Percentiles rank a stretch among this genome's conserved stretches.
These are phyloP conservation scores for Ptilonorhynchus violaceus DNA, from an alignment of 2,113 vertebrate species.

Conservation along the genomic window DNA sequence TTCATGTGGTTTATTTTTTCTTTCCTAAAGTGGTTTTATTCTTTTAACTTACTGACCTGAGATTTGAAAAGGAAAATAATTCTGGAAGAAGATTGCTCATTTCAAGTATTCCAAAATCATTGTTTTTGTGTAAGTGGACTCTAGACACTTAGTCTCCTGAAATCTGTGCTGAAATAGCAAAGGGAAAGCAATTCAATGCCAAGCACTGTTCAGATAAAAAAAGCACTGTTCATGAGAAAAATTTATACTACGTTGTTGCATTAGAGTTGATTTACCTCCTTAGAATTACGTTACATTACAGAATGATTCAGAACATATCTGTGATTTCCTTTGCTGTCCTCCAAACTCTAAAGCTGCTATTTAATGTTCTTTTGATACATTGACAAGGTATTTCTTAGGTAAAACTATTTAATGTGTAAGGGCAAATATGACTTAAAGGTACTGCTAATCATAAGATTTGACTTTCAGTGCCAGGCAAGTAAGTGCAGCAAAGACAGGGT, in stretches of 20 bases:
- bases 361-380: not conserved
- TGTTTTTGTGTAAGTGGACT: not conserved
- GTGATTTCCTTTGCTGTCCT: not conserved
- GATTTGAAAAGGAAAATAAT: not conserved
- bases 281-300: not conserved
- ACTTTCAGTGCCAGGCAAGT: not conserved
- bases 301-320: not conserved
- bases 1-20: not conserved
- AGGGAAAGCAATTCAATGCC: not conserved
- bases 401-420: not conserved
- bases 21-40: not conserved
- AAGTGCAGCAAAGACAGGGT: not conserved
- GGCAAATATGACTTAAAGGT: not conserved
- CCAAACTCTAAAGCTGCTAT: not conserved
- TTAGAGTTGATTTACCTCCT: not conserved
- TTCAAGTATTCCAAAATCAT: not conserved
- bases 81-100: not conserved
- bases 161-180: not conserved
- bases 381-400: not conserved
- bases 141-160: not conserved
- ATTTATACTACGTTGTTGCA: not conserved
- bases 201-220: not conserved
- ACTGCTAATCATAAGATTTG: not conserved
- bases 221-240: not conserved
- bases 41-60: not conserved